Evolutionary conservation across 30 jellyfish, hydroid and myxozoan species (phyloP).

Genomic region (Haliclystus octoradiatus): DNA sequence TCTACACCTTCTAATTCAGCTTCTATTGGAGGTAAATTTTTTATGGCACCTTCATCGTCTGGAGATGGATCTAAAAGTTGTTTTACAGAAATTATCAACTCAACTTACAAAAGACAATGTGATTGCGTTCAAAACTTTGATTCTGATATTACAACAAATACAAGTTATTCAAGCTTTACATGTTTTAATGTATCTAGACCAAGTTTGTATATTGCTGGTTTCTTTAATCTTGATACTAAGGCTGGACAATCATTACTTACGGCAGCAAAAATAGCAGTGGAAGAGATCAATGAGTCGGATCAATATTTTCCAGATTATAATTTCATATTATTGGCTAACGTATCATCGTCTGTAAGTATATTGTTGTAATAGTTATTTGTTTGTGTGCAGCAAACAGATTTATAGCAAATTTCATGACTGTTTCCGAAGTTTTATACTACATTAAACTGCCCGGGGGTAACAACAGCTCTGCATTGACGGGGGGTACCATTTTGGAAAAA

Average conservation of each 20-base stretch:
- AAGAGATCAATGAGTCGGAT: conserved; percentile 29
- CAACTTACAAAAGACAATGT: neutral
- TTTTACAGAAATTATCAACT: no score
- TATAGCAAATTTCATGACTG: neutral
- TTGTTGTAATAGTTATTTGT: no score
- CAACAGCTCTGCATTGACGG: no score
- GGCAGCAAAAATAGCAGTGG: conserved; percentile 55
- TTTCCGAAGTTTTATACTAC: neutral
- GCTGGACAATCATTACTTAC: conserved; percentile 10
- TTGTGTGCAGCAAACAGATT: neutral
- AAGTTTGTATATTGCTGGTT: conserved; percentile 46
- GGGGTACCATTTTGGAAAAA: no score
- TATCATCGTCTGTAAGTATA: conserved; percentile 37
- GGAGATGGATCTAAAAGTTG: no score
- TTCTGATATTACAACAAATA: neutral
- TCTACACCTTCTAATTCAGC: neutral
- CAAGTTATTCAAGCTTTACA: conserved; percentile 9
- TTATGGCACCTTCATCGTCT: no score
- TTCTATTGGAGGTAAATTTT: no score
- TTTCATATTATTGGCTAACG: conserved; percentile 15
- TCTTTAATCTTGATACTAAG: conserved; percentile 13
- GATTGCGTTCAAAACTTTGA: neutral
- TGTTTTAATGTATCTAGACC: conserved; percentile 51
- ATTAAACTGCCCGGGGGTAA: no score
- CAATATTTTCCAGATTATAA: conserved; percentile 22